A percentile compares a stretch with the other conserved stretches of the same genome.
These are phyloP conservation scores for Chaetops frenatus DNA, from an alignment of 2,113 vertebrate genomes.

Conservation along the genomic window DNA sequence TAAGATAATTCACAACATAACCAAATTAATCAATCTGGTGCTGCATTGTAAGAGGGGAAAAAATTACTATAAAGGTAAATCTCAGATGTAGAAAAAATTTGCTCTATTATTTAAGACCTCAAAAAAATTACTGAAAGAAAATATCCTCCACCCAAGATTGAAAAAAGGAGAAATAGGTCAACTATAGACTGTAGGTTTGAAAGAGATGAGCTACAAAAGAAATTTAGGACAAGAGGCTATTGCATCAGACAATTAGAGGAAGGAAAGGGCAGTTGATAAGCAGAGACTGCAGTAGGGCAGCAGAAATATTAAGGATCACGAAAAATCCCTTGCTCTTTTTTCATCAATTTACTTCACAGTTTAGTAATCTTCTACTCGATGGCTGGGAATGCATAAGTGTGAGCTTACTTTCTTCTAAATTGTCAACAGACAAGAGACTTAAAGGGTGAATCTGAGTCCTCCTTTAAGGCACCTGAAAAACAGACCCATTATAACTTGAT, in stretches of 20 bases:
- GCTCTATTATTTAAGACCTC: background rate
- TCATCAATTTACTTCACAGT: background rate
- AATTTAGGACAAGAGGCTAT: background rate
- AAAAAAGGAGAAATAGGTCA: slow-evolving; percentile 23
- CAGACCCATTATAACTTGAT: slow-evolving; percentile 38
- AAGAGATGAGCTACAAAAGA: background rate
- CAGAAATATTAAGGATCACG: background rate
- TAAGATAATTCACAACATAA: background rate
- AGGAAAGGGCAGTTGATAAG: background rate
- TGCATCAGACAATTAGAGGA: slow-evolving; percentile 3
- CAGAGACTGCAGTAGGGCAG: background rate
- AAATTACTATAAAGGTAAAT: background rate
- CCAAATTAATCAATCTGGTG: background rate
- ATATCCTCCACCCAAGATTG: background rate
- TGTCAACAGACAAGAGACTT: background rate
- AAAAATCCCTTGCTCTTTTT: background rate
- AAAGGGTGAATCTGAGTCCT: background rate
- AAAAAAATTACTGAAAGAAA: background rate
- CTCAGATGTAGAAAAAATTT: background rate
- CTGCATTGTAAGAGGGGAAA: background rate
- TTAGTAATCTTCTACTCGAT: background rate
- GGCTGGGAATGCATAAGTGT: background rate
- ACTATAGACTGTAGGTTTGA: background rate
- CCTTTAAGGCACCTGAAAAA: background rate
- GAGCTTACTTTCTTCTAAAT: background rate